A percentile compares a stretch with the other conserved stretches of the same genome.
These are phyloP conservation scores for Halichoerus grypus DNA, from an alignment of 2,113 vertebrate species.

Conservation along the genomic window DNA sequence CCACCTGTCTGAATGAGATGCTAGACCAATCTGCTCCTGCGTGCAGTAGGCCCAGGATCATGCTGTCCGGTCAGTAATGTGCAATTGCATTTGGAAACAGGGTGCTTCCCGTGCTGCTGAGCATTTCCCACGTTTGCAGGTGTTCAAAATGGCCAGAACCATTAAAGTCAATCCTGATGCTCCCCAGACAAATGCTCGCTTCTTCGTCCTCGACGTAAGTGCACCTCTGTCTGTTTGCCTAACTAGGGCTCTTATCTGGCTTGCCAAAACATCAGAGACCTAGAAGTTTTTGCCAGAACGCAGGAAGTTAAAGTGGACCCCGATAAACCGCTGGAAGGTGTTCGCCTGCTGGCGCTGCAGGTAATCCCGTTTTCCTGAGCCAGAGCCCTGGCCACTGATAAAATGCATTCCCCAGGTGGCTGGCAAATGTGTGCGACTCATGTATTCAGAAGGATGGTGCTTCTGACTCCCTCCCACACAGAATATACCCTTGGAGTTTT, in stretches of 20 bases:
- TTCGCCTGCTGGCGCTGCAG: constrained; percentile 93
- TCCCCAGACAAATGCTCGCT: constrained; percentile 92
- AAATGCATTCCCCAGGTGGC: fast-evolving
- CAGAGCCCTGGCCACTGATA: fast-evolving
- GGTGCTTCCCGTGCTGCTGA: constrained; percentile 88
- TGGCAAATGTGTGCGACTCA: fast-evolving
- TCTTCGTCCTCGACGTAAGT: constrained; percentile 93
- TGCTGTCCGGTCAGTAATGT: neutral
- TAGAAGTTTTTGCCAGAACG: constrained; percentile 88
- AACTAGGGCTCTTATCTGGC: constrained; percentile 90
- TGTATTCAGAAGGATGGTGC: neutral
- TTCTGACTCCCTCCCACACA: neutral
- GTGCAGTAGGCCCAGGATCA: fast-evolving
- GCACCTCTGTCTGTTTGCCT: neutral
- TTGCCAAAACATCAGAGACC: constrained; percentile 87
- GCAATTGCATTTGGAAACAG: constrained; percentile 83
- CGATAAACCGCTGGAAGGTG: constrained; percentile 96
- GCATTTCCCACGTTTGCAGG: constrained; percentile 86
- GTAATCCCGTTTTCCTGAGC: constrained; percentile 83
- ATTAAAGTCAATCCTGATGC: constrained; percentile 95
- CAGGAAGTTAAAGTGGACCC: constrained; percentile 96
- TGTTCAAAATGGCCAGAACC: constrained; percentile 89
- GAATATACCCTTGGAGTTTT: neutral
- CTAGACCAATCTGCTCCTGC: neutral
- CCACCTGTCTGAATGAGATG: fast-evolving